phyloP scores from a whole-genome alignment of 2,797 vertebrate species.

The Ctenosaura bakeri region DNA sequence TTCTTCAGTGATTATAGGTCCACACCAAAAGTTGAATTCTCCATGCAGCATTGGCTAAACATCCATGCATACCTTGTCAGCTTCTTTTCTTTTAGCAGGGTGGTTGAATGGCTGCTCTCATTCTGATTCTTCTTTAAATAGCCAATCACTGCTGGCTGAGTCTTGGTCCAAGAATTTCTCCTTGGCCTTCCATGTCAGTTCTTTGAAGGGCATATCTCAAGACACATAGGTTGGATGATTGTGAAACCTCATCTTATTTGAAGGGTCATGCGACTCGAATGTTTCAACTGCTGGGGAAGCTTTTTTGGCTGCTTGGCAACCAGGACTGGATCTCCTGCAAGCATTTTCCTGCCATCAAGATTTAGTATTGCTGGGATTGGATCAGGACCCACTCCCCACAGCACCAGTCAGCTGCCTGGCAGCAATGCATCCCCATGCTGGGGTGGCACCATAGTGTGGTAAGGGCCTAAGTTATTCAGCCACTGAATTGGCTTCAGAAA shows the following conservation, averaged over 20 bases:
- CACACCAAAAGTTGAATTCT: not conserved
- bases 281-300: not conserved
- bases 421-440: too few relatives aligned
- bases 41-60: not conserved
- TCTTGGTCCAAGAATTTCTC: slow-evolving; percentile 12
- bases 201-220: not conserved
- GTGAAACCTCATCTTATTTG: not conserved
- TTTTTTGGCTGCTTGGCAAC: not conserved
- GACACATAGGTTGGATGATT: not conserved
- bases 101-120: slow-evolving; percentile 4
- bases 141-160: not conserved
- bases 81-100: slow-evolving; percentile 22
- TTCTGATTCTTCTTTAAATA: slow-evolving; percentile 21
- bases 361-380: too few relatives aligned
- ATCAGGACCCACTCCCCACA: too few relatives aligned
- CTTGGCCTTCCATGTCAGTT: not conserved
- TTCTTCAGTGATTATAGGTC: not conserved
- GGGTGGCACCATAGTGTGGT: too few relatives aligned
- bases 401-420: too few relatives aligned
- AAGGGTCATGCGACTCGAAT: not conserved
- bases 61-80: not conserved
- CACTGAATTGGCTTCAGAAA: not conserved
- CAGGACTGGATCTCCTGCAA: not conserved
- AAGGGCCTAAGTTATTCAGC: not conserved
- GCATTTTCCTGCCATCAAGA: not conserved